phyloP scores from a whole-genome alignment of 2,888 invertebrate species.

The Melinopterus prodromus region DNA sequence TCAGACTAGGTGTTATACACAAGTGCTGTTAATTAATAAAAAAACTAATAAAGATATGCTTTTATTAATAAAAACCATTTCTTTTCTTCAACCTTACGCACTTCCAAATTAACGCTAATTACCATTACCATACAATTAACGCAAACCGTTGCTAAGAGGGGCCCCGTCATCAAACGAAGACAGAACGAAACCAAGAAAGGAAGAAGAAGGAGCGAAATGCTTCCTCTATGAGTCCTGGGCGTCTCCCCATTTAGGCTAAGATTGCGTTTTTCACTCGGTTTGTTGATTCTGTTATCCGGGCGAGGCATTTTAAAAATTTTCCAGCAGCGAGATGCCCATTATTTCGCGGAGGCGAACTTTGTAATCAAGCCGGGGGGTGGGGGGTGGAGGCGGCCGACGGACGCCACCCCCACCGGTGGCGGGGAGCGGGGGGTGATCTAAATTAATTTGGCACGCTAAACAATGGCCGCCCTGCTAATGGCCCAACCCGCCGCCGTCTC shows the following conservation, averaged over 20 bases:
- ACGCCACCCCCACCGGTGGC: constrained; percentile 12
- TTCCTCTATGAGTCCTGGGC: neutral
- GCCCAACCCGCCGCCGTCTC: constrained; percentile 41
- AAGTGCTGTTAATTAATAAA: too few species aligned
- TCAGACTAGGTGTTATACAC: too few species aligned
- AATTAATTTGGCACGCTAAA: constrained; percentile 64
- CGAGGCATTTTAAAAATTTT: constrained; percentile 4
- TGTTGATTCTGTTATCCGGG: constrained; percentile 4
- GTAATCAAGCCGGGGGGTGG: constrained; percentile 40
- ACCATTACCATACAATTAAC: neutral
- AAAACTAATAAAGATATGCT: too few species aligned
- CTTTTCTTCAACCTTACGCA: too few species aligned
- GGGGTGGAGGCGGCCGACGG: constrained; percentile 24
- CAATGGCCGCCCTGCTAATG: constrained; percentile 63
- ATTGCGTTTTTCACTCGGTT: constrained; percentile 4
- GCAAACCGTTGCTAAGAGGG: neutral
- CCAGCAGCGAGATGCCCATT: neutral
- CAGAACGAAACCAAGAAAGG: neutral
- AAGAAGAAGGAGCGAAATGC: neutral
- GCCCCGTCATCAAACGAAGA: neutral
- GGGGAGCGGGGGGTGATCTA: constrained; percentile 52
- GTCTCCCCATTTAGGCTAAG: neutral
- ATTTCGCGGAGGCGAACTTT: constrained; percentile 33
- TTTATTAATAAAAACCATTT: too few species aligned
- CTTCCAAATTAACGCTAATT: neutral